A percentile compares a stretch with the other conserved stretches of the same genome.
These are phyloP conservation scores for Indri indri DNA, from an alignment of 2,113 vertebrate genomes.

Conservation along the genomic window DNA sequence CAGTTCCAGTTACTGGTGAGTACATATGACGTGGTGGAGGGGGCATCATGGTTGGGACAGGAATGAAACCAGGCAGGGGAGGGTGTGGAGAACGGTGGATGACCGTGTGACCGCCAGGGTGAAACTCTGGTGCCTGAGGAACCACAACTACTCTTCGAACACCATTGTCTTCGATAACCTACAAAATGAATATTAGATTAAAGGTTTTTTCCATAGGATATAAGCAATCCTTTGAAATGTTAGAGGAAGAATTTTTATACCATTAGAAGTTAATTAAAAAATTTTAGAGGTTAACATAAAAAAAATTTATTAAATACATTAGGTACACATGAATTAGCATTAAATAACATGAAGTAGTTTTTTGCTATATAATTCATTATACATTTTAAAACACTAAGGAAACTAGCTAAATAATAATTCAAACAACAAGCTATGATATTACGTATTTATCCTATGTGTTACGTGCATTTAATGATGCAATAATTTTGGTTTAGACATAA, in stretches of 20 bases:
- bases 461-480: background rate
- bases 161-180: constrained; percentile 99
- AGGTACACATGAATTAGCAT: background rate
- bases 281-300: background rate
- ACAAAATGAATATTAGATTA: constrained; percentile 49
- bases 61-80: constrained; percentile 95
- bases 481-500: constrained; percentile 18
- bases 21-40: constrained; percentile 93
- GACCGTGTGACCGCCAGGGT: constrained; percentile 93
- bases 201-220: background rate
- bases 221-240: background rate
- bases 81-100: constrained; percentile 94
- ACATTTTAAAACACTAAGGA: constrained; percentile 15
- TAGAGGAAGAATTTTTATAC: background rate
- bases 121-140: constrained; percentile 96
- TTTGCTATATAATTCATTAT: constrained; percentile 6
- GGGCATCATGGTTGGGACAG: constrained; percentile 94
- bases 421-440: background rate
- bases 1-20: constrained; percentile 91
- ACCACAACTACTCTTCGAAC: constrained; percentile 98
- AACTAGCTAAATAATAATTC: background rate
- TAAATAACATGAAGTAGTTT: constrained; percentile 12
- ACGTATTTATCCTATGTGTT: background rate
- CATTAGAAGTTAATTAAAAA: constrained; percentile 34
- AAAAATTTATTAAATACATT: constrained; percentile 41